Conservation (phyloP, 2,113 vertebrate species). For the Hystrix cristata region DNA sequence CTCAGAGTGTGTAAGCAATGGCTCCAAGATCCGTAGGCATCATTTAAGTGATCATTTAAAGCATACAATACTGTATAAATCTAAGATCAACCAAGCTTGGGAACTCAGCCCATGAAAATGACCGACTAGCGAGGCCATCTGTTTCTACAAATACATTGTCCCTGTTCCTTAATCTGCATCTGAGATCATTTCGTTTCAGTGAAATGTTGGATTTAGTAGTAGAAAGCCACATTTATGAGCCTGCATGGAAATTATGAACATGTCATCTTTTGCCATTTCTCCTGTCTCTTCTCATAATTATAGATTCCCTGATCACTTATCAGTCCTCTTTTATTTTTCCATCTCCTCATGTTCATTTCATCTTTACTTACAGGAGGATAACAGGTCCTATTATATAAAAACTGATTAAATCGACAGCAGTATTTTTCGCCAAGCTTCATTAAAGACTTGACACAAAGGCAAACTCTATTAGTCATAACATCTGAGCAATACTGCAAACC, state of each 20-base stretch:
- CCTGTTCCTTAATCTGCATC: background rate
- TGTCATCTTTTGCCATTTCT: background rate
- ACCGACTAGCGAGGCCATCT: background rate
- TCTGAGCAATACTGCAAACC: slow-evolving; percentile 22
- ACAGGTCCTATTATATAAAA: background rate
- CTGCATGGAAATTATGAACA: background rate
- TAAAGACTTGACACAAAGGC: background rate
- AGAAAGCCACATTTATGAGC: background rate
- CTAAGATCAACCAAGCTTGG: background rate
- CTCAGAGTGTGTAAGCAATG: background rate
- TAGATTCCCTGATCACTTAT: background rate
- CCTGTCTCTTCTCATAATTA: background rate
- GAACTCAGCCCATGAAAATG: background rate
- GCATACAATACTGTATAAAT: background rate
- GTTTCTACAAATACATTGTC: background rate
- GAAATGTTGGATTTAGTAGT: background rate
- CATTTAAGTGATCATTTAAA: background rate
- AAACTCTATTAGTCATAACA: slow-evolving; percentile 44
- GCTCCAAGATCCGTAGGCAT: background rate
- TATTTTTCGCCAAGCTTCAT: slow-evolving; percentile 56
- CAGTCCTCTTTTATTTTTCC: background rate
- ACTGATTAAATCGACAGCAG: slow-evolving; percentile 13
- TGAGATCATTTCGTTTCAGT: background rate
- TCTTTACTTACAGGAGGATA: background rate
- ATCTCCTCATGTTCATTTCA: background rate